A percentile compares a stretch with the other conserved stretches of the same genome.
phyloP scores from a whole-genome alignment of 2,113 vertebrate species.

The Clinocottus analis region DNA sequence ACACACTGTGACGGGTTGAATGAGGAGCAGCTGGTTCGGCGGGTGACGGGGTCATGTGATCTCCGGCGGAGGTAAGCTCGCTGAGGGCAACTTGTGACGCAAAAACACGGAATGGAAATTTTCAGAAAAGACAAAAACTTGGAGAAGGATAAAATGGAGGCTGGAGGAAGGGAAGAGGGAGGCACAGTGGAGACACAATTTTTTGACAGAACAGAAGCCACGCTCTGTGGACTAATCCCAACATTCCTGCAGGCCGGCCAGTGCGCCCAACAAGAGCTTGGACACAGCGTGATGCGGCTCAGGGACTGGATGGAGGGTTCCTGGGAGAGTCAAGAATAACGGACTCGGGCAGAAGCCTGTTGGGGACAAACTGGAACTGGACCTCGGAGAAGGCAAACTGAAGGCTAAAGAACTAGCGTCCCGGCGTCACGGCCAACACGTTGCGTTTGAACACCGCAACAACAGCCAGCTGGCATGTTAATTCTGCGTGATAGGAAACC shows the following conservation, averaged over 20 bases:
- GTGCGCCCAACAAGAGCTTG: constrained; percentile 1
- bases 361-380: constrained; percentile 1
- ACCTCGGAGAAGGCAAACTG: background rate
- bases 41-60: constrained; percentile 12
- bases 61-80: constrained; percentile 17
- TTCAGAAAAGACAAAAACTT: background rate
- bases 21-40: constrained; percentile 33
- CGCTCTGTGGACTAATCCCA: background rate
- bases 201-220: background rate
- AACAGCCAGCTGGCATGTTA: too few species aligned
- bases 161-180: background rate
- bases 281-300: constrained; percentile 4
- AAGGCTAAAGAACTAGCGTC: too few species aligned
- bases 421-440: too few species aligned
- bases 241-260: background rate
- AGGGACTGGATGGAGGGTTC: background rate
- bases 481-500: too few species aligned
- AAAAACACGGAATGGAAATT: constrained; percentile 19
- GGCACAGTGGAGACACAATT: background rate
- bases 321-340: background rate
- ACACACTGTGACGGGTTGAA: constrained; percentile 15
- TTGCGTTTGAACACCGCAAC: too few species aligned
- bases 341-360: background rate
- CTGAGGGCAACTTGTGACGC: background rate
- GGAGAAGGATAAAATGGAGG: background rate